Conservation (phyloP, 1,140 invertebrate species). For the Spodoptera frugiperda region DNA sequence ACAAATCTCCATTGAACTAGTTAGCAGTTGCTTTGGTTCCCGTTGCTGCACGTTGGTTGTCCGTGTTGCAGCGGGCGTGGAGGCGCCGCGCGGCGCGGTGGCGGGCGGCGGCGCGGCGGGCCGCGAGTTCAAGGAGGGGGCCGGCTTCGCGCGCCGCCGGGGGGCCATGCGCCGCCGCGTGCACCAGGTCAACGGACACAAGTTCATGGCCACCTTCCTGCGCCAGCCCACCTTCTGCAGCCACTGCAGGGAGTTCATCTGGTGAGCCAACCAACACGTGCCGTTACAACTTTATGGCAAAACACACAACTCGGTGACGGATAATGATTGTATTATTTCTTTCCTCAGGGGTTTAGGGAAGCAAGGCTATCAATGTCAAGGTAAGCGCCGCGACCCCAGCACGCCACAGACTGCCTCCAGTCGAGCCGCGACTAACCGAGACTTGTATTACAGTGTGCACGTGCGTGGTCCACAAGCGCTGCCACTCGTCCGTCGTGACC, state of each 20-base stretch:
- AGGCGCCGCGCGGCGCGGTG: slow-evolving; percentile 31
- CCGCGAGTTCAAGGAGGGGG: slow-evolving; percentile 97
- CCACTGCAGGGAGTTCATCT: slow-evolving; percentile 96
- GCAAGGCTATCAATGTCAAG: slow-evolving; percentile 99
- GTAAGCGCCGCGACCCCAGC: slow-evolving; percentile 87
- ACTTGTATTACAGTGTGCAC: slow-evolving; percentile 93
- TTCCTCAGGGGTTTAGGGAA: slow-evolving; percentile 98
- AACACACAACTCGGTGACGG: neutral
- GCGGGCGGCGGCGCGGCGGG: slow-evolving; percentile 72
- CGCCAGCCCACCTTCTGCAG: slow-evolving; percentile 99
- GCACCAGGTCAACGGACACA: slow-evolving; percentile 99
- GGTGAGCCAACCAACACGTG: slow-evolving; percentile 51
- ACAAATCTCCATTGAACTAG: too few relatives aligned
- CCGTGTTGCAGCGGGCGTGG: slow-evolving; percentile 36
- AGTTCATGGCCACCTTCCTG: slow-evolving; percentile 99
- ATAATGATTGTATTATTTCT: slow-evolving; percentile 62
- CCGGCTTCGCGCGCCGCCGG: slow-evolving; percentile 96
- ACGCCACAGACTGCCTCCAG: neutral
- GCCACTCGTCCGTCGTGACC: slow-evolving; percentile 96
- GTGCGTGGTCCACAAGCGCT: slow-evolving; percentile 98
- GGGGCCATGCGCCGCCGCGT: slow-evolving; percentile 97
- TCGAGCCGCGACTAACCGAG: neutral
- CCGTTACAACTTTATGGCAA: too few relatives aligned
- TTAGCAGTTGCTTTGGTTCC: too few relatives aligned
- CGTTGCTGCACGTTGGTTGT: neutral